These are phyloP conservation scores for Ommatoiulus sabulosus DNA, from an alignment of 2,888 invertebrate species.

Conservation along the genomic window DNA sequence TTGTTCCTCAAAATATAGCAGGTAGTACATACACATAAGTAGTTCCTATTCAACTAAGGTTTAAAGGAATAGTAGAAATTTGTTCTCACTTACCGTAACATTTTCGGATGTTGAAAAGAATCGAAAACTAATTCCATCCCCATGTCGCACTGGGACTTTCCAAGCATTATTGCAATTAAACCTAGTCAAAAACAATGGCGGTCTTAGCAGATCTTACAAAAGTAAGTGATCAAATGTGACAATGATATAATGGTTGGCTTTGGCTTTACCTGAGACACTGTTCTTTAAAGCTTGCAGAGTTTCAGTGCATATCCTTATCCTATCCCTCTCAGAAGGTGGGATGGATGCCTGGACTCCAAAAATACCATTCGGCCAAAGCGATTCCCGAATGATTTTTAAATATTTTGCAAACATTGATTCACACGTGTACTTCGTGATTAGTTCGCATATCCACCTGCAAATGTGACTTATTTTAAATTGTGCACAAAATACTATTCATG, in stretches of 20 bases:
- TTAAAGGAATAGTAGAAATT: neutral
- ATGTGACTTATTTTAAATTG: neutral
- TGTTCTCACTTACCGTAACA: conserved; percentile 54
- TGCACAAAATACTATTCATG: neutral
- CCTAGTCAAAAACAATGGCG: conserved; percentile 35
- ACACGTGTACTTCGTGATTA: conserved; percentile 51
- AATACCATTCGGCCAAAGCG: conserved; percentile 59
- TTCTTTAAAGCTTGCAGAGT: conserved; percentile 36
- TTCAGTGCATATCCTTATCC: neutral
- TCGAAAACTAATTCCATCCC: conserved; percentile 55
- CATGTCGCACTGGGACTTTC: conserved; percentile 45
- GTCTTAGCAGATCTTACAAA: neutral
- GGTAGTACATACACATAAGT: too few species aligned
- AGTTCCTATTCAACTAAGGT: neutral
- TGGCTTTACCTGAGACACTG: conserved; percentile 42
- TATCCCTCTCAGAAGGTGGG: neutral
- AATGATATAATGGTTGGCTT: neutral
- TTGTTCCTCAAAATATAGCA: too few species aligned
- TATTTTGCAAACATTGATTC: conserved; percentile 55
- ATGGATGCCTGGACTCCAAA: conserved; percentile 18
- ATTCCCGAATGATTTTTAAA: conserved; percentile 55
- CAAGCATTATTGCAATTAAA: conserved; percentile 48
- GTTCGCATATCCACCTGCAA: conserved; percentile 57
- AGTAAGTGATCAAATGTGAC: neutral
- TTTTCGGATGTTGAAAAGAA: conserved; percentile 57